These are phyloP conservation scores for Drosophila mimetica DNA, from an alignment of 2,888 invertebrate genomes.

Conservation along the genomic window DNA sequence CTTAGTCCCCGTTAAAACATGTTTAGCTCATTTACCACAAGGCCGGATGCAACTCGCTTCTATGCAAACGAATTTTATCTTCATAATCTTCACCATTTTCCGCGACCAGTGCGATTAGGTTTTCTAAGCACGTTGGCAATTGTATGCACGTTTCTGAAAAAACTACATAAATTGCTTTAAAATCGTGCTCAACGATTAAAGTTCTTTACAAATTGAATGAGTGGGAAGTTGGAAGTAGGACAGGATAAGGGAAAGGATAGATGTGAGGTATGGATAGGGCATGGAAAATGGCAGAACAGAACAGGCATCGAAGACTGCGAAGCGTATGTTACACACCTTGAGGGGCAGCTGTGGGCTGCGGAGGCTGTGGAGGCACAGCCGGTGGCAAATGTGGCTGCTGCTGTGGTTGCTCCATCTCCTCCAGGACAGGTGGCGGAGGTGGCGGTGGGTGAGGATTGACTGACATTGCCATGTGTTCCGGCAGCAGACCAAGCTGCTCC, in stretches of 20 bases:
- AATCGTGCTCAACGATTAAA: conserved; percentile 80
- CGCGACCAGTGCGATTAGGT: conserved; percentile 87
- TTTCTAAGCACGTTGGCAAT: conserved; percentile 85
- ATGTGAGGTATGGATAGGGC: conserved; percentile 13
- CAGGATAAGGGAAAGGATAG: conserved; percentile 1
- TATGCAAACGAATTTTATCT: conserved; percentile 86
- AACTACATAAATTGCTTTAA: conserved; percentile 85
- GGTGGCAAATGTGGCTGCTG: conserved; percentile 27
- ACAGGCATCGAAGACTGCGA: conserved; percentile 30
- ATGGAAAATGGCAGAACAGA: conserved; percentile 45
- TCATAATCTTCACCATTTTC: conserved; percentile 88
- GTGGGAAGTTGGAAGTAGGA: conserved; percentile 25
- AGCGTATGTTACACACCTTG: conserved; percentile 69
- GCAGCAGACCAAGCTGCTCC: conserved; percentile 52
- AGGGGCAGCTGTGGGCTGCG: conserved; percentile 36
- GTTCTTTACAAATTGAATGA: conserved; percentile 46
- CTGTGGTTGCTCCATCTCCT: conserved; percentile 46
- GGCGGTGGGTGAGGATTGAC: conserved; percentile 66
- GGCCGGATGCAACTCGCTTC: conserved; percentile 84
- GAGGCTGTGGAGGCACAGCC: conserved; percentile 20
- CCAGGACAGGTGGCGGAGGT: conserved; percentile 59
- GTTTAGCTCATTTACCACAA: conserved; percentile 83
- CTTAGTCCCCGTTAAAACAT: conserved; percentile 7
- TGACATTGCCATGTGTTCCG: conserved; percentile 51
- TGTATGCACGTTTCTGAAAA: conserved; percentile 84